A percentile compares a stretch with the other conserved stretches of the same genome.
These are phyloP conservation scores for Talpa occidentalis DNA, from an alignment of 2,113 vertebrate species.

Conservation along the genomic window DNA sequence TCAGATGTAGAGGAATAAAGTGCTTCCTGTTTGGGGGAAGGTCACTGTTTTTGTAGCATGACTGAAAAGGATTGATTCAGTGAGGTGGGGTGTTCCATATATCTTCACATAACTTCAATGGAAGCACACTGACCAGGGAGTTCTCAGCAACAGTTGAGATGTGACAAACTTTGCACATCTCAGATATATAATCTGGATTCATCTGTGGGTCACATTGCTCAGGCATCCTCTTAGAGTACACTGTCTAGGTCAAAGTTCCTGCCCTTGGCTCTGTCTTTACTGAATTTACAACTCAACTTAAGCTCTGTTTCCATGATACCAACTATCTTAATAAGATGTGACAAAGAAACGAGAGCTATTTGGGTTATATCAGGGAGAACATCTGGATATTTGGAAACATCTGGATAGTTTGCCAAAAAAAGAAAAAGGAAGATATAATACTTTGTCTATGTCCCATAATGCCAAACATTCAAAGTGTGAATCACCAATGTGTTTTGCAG, in stretches of 20 bases:
- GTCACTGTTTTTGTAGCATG: neutral
- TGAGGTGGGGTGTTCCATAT: neutral
- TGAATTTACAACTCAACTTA: conserved; percentile 35
- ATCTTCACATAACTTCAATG: too few relatives aligned
- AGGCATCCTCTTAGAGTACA: neutral
- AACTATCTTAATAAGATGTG: conserved; percentile 59
- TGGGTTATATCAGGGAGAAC: conserved; percentile 59
- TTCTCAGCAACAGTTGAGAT: neutral
- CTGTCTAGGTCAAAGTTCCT: neutral
- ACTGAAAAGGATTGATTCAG: neutral
- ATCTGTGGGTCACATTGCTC: neutral
- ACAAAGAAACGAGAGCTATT: conserved; percentile 52
- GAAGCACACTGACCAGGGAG: neutral
- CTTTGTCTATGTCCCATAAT: conserved; percentile 14
- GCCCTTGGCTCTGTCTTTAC: neutral
- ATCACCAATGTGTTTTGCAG: neutral
- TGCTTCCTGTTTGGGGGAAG: neutral
- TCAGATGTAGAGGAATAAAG: neutral
- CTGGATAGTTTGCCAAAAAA: conserved; percentile 52
- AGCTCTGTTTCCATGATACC: conserved; percentile 30
- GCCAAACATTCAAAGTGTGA: conserved; percentile 49
- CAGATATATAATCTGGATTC: neutral
- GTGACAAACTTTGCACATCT: neutral
- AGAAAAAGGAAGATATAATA: conserved; percentile 9
- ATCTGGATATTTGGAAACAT: conserved; percentile 72